A percentile compares a stretch with the other conserved stretches of the same genome.
These are phyloP conservation scores for Cosmorhoe ocellata DNA, from an alignment of 2,888 invertebrate genomes.

Conservation along the genomic window DNA sequence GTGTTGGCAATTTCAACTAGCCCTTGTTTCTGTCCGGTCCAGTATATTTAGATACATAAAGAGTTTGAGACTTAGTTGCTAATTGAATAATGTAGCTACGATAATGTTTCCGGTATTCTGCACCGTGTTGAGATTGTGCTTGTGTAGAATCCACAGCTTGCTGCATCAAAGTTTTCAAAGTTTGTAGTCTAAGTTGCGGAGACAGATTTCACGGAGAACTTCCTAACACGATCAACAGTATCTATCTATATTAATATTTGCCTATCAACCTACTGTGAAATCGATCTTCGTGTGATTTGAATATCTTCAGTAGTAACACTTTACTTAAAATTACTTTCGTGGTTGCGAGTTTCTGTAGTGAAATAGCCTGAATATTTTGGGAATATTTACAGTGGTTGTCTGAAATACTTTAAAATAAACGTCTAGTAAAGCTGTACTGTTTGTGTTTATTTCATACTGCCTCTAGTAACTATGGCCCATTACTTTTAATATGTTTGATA, in stretches of 20 bases:
- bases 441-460: constrained; percentile 9
- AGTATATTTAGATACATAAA: constrained; percentile 57
- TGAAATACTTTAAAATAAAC: constrained; percentile 9
- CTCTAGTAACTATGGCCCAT: constrained; percentile 10
- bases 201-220: constrained; percentile 48
- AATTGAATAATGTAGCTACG: constrained; percentile 56
- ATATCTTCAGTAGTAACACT: constrained; percentile 18
- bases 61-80: constrained; percentile 66
- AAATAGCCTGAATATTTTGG: constrained; percentile 14
- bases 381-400: constrained; percentile 14
- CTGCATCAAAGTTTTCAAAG: constrained; percentile 74
- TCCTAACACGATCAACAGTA: constrained; percentile 11
- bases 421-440: not conserved
- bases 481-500: not conserved
- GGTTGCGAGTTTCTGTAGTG: constrained; percentile 10
- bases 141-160: constrained; percentile 80
- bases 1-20: constrained; percentile 64
- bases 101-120: constrained; percentile 49
- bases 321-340: constrained; percentile 15
- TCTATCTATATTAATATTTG: constrained; percentile 3
- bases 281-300: constrained; percentile 34
- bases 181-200: constrained; percentile 40
- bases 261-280: constrained; percentile 36
- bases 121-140: constrained; percentile 63
- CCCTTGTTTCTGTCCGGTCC: constrained; percentile 59